Base-by-base conservation (phyloP, 64 coral and sea anemone genomes). In the Pocillopora damicornis region DNA sequence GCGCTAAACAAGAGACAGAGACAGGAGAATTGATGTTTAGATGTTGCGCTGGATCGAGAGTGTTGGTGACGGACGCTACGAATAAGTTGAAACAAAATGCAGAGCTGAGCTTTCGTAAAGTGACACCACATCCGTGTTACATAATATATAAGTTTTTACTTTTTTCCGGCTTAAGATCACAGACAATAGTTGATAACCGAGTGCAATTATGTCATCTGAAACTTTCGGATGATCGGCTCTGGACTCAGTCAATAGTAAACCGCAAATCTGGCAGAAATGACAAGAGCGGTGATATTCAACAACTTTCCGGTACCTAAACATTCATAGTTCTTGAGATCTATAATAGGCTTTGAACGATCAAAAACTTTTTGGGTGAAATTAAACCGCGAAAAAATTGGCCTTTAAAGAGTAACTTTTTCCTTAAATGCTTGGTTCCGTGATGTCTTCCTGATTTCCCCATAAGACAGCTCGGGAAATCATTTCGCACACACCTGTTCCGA, bases 141-240 rank as follows among this genome's bases (percentile, higher is more conserved):
- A 26, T 11, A 71, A 71, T 71, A 71, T 9, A 71, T 71, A 20
- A n/a, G n/a, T 25, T 71, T 71, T 23, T 23, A 11, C 11, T 23
- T 25, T 71, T 26, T 71, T 71, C 67, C 67, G 67, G 67, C 18
- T 71, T 71, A 71, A 23, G 16, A n/a, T 2, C 67, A 23, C 2
- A 71, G n/a, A 71, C n/a, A 71, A 71, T 71, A 71, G 67, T 71
- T 71, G 67, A 25, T 71, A 71, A 71, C 67, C 25, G 67, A 23
- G 22, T 25, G 67, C 67, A 71, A 71, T 71, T 71, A 11, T 25
- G 67, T 17, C 13, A 13, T 63, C 61, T 63, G 61, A 13, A 11
- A 4, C 9, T 71, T 71, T 26, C 3, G 20, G 7, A 11, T 71
- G 67, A 71, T 71, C 67, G 67, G 20, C 5, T 71, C 25, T 23